Conservation (phyloP, 2,888 invertebrate genomes). For the Camponotus fellah region DNA sequence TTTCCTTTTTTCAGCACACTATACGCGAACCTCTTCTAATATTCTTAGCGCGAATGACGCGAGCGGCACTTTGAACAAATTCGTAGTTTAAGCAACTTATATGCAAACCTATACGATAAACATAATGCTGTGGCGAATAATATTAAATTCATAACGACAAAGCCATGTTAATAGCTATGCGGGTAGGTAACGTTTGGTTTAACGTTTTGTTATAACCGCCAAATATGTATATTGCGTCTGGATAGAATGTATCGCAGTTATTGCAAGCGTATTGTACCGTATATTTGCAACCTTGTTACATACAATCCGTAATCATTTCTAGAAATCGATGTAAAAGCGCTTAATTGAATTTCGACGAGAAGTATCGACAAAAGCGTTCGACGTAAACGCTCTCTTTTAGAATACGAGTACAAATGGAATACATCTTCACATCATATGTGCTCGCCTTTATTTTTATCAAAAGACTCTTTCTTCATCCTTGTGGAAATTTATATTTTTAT, state of each 20-base stretch:
- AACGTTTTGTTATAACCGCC: conserved; percentile 45
- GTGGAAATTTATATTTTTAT: background rate
- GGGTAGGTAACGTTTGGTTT: conserved; percentile 43
- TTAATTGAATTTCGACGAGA: conserved; percentile 37
- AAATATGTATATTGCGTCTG: conserved; percentile 42
- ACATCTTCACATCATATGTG: background rate
- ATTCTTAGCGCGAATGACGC: conserved; percentile 22
- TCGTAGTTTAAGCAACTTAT: conserved; percentile 31
- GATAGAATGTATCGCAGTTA: conserved; percentile 48
- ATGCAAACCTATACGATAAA: conserved; percentile 41
- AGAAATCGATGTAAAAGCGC: conserved; percentile 33
- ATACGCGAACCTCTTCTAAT: background rate
- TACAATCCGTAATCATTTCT: conserved; percentile 37
- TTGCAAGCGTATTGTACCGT: conserved; percentile 37
- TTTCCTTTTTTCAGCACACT: background rate
- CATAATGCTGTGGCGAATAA: conserved; percentile 49
- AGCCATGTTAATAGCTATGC: conserved; percentile 54
- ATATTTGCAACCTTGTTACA: conserved; percentile 29
- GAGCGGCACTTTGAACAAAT: conserved; percentile 32
- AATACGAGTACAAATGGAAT: background rate
- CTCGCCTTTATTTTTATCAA: background rate
- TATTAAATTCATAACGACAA: conserved; percentile 58
- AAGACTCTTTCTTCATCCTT: background rate
- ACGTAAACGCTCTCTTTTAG: background rate
- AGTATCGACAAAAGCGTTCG: background rate